phyloP scores from a whole-genome alignment of 1,140 invertebrate species.

The Bradysia coprophila region DNA sequence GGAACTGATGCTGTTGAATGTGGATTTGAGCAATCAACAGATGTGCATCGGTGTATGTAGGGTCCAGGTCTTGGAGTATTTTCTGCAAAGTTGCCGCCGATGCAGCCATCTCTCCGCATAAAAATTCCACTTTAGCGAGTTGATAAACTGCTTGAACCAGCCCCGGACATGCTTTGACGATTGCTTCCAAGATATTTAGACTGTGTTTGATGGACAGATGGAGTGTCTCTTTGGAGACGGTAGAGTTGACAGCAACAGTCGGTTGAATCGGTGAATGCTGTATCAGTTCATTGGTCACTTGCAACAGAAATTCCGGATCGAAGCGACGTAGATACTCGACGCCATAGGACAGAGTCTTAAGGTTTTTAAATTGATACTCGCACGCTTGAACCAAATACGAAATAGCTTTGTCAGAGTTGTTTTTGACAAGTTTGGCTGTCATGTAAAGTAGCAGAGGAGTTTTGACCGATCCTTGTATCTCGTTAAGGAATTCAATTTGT shows the following conservation, averaged over 20 bases:
- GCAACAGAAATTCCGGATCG: slow-evolving; percentile 72
- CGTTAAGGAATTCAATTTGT: slow-evolving; percentile 71
- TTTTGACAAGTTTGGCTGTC: slow-evolving; percentile 40
- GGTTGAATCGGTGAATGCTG: slow-evolving; percentile 45
- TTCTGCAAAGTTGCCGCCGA: slow-evolving; percentile 46
- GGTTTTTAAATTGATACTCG: slow-evolving; percentile 42
- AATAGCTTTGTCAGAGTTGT: slow-evolving; percentile 35
- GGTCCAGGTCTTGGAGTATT: slow-evolving; percentile 53
- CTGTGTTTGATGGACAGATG: slow-evolving; percentile 27
- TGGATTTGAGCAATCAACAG: slow-evolving; percentile 78
- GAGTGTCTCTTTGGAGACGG: slow-evolving; percentile 24
- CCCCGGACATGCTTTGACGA: slow-evolving; percentile 67
- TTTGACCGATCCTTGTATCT: slow-evolving; percentile 47
- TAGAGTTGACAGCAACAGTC: slow-evolving; percentile 23
- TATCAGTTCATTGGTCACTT: slow-evolving; percentile 60
- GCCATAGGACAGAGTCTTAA: slow-evolving; percentile 47
- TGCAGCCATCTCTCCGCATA: slow-evolving; percentile 50
- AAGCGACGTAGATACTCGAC: slow-evolving; percentile 52
- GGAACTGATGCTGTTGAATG: slow-evolving; percentile 48
- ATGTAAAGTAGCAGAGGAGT: slow-evolving; percentile 44
- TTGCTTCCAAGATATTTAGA: slow-evolving; percentile 45
- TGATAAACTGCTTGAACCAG: slow-evolving; percentile 52
- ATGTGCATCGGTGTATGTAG: slow-evolving; percentile 62
- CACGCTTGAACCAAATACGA: slow-evolving; percentile 49
- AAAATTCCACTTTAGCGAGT: slow-evolving; percentile 60